A percentile compares a stretch with the other conserved stretches of the same genome.
Evolutionary conservation across 2,797 vertebrate genomes (phyloP).

Genomic region (Nannoperca australis): DNA sequence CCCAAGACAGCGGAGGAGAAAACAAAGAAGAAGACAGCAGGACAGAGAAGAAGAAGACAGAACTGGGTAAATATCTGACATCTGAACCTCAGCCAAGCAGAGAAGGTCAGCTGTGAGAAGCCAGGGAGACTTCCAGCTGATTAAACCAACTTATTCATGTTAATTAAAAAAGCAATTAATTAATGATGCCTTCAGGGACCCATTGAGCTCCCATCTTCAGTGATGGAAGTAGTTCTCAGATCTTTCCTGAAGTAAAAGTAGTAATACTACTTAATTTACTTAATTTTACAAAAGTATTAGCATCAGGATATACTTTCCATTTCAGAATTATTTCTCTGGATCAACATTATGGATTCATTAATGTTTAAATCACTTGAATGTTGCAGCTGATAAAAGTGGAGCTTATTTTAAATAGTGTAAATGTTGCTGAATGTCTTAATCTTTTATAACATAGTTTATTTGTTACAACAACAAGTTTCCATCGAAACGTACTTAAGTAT

Average conservation of each 20-base stretch:
- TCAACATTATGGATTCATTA: neutral
- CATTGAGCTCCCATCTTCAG: neutral
- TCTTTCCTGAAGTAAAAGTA: neutral
- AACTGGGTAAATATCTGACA: constrained; percentile 59
- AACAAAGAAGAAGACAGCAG: constrained; percentile 24
- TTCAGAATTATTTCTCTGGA: neutral
- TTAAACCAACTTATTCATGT: neutral
- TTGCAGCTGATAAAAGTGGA: neutral
- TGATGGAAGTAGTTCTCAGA: neutral
- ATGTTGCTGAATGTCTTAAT: too few relatives aligned
- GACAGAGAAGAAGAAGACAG: constrained; percentile 24
- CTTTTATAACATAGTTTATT: too few relatives aligned
- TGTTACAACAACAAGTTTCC: too few relatives aligned
- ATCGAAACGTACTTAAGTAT: too few relatives aligned
- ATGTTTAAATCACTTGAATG: neutral
- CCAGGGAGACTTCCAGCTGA: neutral
- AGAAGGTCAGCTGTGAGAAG: neutral
- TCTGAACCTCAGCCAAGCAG: neutral
- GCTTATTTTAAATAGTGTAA: neutral
- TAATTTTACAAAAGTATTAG: too few relatives aligned
- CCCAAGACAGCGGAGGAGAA: neutral
- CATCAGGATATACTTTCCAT: neutral
- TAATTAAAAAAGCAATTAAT: neutral
- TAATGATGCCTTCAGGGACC: constrained; percentile 40
- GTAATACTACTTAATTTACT: neutral